Evolutionary conservation across 2,888 invertebrate species (phyloP), one percentile per base, ranked within the genome.

Genomic region (Lochmaea capreae): DNA sequence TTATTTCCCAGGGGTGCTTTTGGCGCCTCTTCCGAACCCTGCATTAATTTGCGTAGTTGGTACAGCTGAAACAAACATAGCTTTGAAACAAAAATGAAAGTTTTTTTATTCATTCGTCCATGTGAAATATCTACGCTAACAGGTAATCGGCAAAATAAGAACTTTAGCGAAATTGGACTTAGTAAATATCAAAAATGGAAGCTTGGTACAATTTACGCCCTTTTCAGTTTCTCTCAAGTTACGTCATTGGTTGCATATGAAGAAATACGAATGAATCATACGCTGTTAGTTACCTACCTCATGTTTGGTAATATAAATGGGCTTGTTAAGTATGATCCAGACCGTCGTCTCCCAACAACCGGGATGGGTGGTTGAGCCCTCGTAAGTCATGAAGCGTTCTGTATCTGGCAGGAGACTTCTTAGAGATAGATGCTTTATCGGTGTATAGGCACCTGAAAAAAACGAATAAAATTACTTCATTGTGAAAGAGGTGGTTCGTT

Each of bases 301-400:
- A 87, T 96, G 95, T 85, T 94, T 94, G 80, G 97, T 96, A 86
- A 99, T 96, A 90, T 97, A 98, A 86, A 98, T 96, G 77, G 98
- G 98, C 88, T 97, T 97, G 89, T 99, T 99, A 88, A 97, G 93
- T 84, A 99, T 95, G 85, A 99, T 93, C 99, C 99, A 99, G 74
- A 98, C 97, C 54, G 98, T 97, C n/a, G 98, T 98, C 89, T 99
- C 99, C 94, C 98, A 97, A 88, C 99, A 99, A 66, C 98, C 97
- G 10, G 99, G 99, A 88, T 97, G 97, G 71, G 99, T 98, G 81
- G 97, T 95, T 79, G 98, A 98, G 33, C 98, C 98, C 86, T 98
- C 98, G 87, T 98, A 99, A 43, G 99, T 99, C 89, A 99, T 95
- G 89, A 97, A 99, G 86, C 96, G 94, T 83, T 94, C 93, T 61